Percentiles rank a stretch among this genome's conserved stretches.
Evolutionary conservation across 2,888 invertebrate genomes (phyloP).

Genomic region (Drosophila bunnanda): DNA sequence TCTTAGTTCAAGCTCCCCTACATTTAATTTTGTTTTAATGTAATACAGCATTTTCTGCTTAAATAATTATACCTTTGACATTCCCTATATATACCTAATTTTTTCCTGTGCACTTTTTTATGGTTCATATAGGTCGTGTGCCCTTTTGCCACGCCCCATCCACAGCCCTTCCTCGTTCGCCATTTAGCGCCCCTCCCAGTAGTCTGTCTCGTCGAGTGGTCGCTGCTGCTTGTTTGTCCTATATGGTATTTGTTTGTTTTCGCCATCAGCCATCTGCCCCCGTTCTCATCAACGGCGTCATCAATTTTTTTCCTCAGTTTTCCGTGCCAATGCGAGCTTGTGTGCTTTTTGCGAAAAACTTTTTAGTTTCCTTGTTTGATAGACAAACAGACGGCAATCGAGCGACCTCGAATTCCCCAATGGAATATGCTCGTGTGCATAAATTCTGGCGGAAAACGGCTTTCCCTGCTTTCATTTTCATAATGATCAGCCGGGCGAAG

Average conservation of each 20-base stretch:
- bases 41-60: not conserved
- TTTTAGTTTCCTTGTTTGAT: conserved; percentile 64
- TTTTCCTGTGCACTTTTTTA: conserved; percentile 53
- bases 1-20: no score
- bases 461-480: conserved; percentile 70
- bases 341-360: conserved; percentile 64
- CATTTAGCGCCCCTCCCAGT: conserved; percentile 44
- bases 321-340: conserved; percentile 24
- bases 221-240: conserved; percentile 61
- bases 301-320: conserved; percentile 56
- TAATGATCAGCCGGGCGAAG: conserved; percentile 56
- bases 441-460: conserved; percentile 62
- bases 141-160: conserved; percentile 51
- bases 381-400: conserved; percentile 51
- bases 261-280: conserved; percentile 50
- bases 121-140: conserved; percentile 59
- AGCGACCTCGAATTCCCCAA: conserved; percentile 65
- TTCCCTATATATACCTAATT: not conserved
- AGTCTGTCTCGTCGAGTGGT: conserved; percentile 56
- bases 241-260: conserved; percentile 65
- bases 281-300: conserved; percentile 61
- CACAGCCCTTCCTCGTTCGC: conserved; percentile 8
- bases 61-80: not conserved
- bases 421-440: conserved; percentile 75
- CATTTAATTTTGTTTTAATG: no score